These are phyloP conservation scores for Platyura marginata DNA, from an alignment of 1,140 invertebrate species.

Conservation along the genomic window DNA sequence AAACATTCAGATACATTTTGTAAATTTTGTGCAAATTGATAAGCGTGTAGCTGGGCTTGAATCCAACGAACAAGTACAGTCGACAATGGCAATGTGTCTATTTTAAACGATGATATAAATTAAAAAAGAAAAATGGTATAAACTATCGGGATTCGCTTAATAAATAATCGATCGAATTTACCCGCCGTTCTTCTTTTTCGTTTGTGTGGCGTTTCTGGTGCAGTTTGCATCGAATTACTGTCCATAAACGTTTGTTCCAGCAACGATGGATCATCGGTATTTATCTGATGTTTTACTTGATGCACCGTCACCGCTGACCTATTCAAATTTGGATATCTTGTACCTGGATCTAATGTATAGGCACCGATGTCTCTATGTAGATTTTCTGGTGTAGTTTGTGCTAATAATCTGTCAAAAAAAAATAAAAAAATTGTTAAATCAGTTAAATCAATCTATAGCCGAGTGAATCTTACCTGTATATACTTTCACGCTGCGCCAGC, in stretches of 20 bases:
- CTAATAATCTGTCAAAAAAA: no score
- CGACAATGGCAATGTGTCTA: conserved; percentile 15
- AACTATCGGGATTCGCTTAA: no score
- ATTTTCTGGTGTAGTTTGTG: conserved; percentile 94
- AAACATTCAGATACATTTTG: conserved; percentile 22
- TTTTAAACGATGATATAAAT: not conserved
- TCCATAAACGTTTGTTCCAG: conserved; percentile 33
- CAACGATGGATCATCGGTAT: conserved; percentile 39
- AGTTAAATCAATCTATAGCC: no score
- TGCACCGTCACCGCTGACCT: conserved; percentile 28
- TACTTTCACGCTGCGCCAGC: conserved; percentile 84
- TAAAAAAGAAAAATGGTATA: not conserved
- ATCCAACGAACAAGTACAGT: conserved; percentile 19
- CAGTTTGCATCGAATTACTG: conserved; percentile 14
- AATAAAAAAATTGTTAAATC: no score
- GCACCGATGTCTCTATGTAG: conserved; percentile 70
- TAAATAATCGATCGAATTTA: not conserved
- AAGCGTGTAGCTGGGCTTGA: conserved; percentile 13
- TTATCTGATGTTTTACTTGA: conserved; percentile 40
- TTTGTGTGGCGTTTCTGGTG: conserved; percentile 14
- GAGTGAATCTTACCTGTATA: conserved; percentile 54
- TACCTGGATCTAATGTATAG: conserved; percentile 81
- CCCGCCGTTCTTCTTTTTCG: conserved; percentile 20
- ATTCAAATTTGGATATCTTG: conserved; percentile 50
- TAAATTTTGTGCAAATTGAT: conserved; percentile 15